These are phyloP conservation scores for Procavia capensis DNA, from an alignment of 2,113 vertebrate species.

Conservation along the genomic window DNA sequence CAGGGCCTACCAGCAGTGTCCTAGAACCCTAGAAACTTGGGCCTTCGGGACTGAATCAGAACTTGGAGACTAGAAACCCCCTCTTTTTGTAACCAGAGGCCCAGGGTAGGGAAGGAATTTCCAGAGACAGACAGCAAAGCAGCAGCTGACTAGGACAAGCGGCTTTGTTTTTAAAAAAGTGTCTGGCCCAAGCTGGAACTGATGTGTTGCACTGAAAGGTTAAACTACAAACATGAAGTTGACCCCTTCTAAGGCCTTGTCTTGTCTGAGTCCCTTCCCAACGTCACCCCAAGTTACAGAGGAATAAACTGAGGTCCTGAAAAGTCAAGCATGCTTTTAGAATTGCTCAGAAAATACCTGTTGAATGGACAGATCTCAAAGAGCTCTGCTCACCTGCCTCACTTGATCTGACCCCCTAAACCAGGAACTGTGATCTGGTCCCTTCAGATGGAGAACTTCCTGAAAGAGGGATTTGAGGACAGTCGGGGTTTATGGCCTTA, in stretches of 20 bases:
- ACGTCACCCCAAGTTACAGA: not conserved
- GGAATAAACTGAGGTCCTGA: not conserved
- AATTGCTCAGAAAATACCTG: slow-evolving; percentile 33
- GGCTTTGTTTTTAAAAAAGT: not conserved
- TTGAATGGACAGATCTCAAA: not conserved
- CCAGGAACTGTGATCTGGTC: not conserved
- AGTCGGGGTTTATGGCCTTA: not conserved
- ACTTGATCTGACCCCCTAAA: not conserved
- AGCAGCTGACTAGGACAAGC: too few species aligned
- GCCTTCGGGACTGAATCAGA: not conserved
- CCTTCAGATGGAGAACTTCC: not conserved
- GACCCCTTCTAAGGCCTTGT: not conserved
- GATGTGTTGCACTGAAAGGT: not conserved
- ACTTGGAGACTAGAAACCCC: not conserved
- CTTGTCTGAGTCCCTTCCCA: not conserved
- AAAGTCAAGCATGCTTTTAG: not conserved
- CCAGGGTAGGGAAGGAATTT: not conserved
- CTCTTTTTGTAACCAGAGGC: not conserved
- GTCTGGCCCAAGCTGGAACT: not conserved
- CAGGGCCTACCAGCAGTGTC: not conserved
- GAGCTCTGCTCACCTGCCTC: not conserved
- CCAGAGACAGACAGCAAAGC: not conserved
- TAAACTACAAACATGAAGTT: not conserved
- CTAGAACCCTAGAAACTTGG: not conserved
- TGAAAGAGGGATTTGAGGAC: not conserved